Conservation (phyloP, 2,113 vertebrate species). For the Abramis brama region DNA sequence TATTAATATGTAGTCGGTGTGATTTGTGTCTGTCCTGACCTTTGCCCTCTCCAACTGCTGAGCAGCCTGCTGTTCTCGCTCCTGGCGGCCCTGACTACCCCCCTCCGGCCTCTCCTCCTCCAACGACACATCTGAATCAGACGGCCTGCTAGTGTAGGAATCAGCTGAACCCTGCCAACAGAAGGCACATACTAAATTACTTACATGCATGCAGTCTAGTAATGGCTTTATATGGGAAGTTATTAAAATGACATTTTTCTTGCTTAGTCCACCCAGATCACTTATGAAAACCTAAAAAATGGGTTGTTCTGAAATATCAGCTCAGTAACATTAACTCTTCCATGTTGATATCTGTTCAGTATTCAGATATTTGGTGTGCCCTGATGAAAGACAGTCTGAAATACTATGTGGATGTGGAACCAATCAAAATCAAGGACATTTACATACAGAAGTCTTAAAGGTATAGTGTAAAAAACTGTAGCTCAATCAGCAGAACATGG, state of each 20-base stretch:
- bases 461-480: not conserved
- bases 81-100: conserved; percentile 86
- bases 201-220: not conserved
- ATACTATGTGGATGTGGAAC: not conserved
- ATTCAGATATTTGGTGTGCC: not conserved
- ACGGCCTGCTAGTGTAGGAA: conserved; percentile 98
- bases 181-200: conserved; percentile 39
- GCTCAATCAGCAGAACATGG: no score
- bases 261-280: not conserved
- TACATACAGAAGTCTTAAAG: not conserved
- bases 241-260: not conserved
- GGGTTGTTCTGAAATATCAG: not conserved
- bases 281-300: not conserved
- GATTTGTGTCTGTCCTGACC: conserved; percentile 67
- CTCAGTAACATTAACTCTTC: not conserved
- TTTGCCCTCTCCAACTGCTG: conserved; percentile 95
- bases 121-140: conserved; percentile 98
- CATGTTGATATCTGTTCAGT: not conserved
- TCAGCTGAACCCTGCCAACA: conserved; percentile 92
- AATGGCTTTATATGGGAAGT: not conserved
- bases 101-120: conserved; percentile 94
- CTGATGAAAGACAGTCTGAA: not conserved
- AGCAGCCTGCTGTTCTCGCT: conserved; percentile 93
- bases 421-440: not conserved
- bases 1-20: not conserved